These are phyloP conservation scores for Malurus alboscapulatus DNA, from an alignment of 2,113 vertebrate species.

Conservation along the genomic window DNA sequence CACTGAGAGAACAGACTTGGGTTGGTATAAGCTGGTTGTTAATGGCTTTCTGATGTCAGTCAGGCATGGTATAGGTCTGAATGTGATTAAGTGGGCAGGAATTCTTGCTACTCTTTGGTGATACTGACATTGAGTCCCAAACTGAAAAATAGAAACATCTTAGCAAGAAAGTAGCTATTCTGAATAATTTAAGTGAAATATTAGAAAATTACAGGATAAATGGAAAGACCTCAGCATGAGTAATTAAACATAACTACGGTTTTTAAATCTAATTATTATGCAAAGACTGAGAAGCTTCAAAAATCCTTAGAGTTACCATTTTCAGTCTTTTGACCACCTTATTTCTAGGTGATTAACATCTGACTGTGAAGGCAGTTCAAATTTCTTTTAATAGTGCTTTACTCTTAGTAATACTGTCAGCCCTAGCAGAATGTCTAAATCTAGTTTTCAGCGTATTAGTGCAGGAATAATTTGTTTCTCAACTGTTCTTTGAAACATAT, in stretches of 20 bases:
- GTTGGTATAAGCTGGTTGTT: conserved; percentile 30
- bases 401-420: background rate
- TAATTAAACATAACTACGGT: background rate
- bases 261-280: background rate
- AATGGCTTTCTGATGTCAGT: conserved; percentile 38
- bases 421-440: background rate
- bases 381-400: background rate
- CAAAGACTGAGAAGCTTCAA: background rate
- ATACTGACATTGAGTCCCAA: background rate
- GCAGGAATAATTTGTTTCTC: conserved; percentile 24
- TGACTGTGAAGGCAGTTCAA: background rate
- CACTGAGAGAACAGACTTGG: background rate
- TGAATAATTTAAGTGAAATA: background rate
- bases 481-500: conserved; percentile 41
- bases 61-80: background rate
- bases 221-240: background rate
- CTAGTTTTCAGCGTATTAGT: background rate
- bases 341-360: background rate
- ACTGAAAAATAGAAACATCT: background rate
- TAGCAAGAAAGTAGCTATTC: background rate
- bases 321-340: background rate
- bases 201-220: background rate
- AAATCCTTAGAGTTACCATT: background rate
- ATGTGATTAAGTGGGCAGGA: conserved; percentile 31
- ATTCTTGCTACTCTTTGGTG: background rate